Evolutionary conservation across 2,888 invertebrate species (phyloP), one percentile per base, ranked within the genome.

Genomic region (Morpho deidamia): DNA sequence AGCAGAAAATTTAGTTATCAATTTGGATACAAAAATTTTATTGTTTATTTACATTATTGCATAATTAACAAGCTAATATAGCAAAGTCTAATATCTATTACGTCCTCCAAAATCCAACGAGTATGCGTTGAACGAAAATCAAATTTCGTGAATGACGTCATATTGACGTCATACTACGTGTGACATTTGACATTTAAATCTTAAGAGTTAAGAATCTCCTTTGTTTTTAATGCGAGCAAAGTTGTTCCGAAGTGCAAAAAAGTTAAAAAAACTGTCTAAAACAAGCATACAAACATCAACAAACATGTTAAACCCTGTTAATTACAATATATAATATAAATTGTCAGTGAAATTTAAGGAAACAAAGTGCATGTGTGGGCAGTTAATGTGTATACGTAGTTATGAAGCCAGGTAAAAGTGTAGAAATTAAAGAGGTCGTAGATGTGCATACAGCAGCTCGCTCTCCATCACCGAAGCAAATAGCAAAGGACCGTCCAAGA

Each of bases 371-470:
- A 33, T 14, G 49, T 34, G 51, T 55, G 46, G 50, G 46, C 45
- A 35, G 12, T 14, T 8, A 39, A 42, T 23, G 23, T 23, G 5
- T 11, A 11, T 11, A 12, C 11, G 37, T 35, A 53, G 53, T 10
- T 44, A 89, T 88, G 88, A 86, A 87, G 76, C 83, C 88, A 47
- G 85, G 81, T 14, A 84, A 79, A 55, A 81, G 81, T 63, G 72
- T 65, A 2, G 86, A 86, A 46, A 70, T 74, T 9, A 81, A 72
- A 40, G 86, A 89, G 66, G 78, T 89, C 61, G 89, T 74, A n/a
- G 87, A 89, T 64, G 81, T 89, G 0, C 89, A 89, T 59, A 75
- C 79, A 2, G 67, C 78, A 1, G 84, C 75, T 32, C 72, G 84
- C 1, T 87, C 89, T 7, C 88, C 89, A 7, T 88, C 88, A 33